Conservation (phyloP, 2,113 vertebrate species). For the Megaceryle torquata region DNA sequence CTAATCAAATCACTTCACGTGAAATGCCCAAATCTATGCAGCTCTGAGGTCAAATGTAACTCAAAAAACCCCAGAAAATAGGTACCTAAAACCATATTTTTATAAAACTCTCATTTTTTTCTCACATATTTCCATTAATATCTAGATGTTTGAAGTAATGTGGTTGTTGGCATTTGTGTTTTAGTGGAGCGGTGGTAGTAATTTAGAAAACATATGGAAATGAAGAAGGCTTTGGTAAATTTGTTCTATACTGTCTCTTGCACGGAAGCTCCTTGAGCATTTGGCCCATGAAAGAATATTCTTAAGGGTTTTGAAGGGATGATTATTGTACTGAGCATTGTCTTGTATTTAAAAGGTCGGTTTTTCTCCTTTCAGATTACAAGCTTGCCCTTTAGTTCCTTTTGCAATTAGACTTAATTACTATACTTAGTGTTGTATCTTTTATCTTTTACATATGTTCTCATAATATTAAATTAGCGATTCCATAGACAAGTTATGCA, state of each 20-base stretch:
- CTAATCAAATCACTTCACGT: neutral
- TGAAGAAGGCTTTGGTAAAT: neutral
- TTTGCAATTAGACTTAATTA: neutral
- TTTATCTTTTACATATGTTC: neutral
- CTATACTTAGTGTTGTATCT: neutral
- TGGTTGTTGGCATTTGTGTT: neutral
- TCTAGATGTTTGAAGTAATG: neutral
- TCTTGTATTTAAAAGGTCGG: neutral
- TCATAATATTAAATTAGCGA: neutral
- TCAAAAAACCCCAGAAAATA: neutral
- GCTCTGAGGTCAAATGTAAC: neutral
- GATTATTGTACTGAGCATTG: neutral
- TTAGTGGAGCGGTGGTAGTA: neutral
- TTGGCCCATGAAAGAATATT: neutral
- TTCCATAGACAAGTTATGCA: neutral
- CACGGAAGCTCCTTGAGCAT: neutral
- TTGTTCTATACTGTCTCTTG: neutral
- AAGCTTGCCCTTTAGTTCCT: neutral
- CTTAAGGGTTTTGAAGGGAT: neutral
- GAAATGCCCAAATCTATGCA: neutral
- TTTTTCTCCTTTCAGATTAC: neutral
- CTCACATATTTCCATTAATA: neutral
- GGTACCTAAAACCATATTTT: no score
- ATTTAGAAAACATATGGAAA: fast-evolving
- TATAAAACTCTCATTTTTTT: neutral